Evolutionary conservation across 2,888 invertebrate species (phyloP), one percentile per base, ranked within the genome.

Genomic region (Chymomyza amoena): DNA sequence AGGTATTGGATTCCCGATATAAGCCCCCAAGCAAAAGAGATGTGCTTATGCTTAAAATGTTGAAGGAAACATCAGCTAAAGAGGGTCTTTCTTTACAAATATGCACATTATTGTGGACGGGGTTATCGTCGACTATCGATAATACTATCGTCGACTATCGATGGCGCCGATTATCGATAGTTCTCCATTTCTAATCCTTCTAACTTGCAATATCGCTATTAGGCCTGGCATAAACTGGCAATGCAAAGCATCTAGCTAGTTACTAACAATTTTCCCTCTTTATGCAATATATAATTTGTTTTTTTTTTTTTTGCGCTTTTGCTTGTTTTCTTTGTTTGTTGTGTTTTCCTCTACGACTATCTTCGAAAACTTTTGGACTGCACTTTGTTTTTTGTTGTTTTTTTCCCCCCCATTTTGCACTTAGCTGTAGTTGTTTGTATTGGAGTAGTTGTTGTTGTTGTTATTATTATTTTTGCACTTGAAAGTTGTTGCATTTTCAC

Each of bases 401-500:
- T 62, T 54, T 13, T 16, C 9, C 66, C 10, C 56, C 28, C 56
- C 28, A 56, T 64, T 39, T 13, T 39, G 39, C 39, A 45, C 39
- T 45, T 45, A 45, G 39, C 39, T 13, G 4, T 45, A 45, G 39
- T 1, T 45, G 39, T 45, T 45, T 45, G 13, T 45, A 45, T 45
- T 64, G 57, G 36, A 52, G 60, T 52, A 57, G 39, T 36, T 61
- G 61, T 64, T 57, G 13, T 45, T 56, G 45, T 56, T 62, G 56
- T 36, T 20, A 61, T 63, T 66, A 18, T 9, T 57, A 20, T 64
- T 54, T 57, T 70, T 65, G 28, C 39, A 64, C 69, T 64, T 52
- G 54, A 62, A 72, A 73, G 66, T 71, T 76, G 67, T 50, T 61
- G 67, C 69, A 62, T 73, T 76, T 76, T 45, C 16, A 61, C 9